Base-by-base conservation (phyloP, 2,113 vertebrate species). In the Glaucomys volans region DNA sequence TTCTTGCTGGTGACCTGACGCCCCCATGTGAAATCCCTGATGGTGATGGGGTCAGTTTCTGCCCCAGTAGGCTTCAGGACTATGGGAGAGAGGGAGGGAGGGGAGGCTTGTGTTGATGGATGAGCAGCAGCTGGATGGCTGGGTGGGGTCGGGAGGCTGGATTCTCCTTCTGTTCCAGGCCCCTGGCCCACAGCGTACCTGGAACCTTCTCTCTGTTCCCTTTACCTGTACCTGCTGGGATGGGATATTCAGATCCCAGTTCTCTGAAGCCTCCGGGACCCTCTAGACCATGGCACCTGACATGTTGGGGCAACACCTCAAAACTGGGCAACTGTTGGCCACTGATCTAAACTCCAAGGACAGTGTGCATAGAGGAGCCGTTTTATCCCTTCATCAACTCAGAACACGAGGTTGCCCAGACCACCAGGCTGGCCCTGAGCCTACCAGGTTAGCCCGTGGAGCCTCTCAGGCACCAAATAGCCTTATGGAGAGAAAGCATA, bases 151-250 rank as follows among this genome's bases (percentile, higher is more conserved):
- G 47, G 16, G 74, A 24, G 54, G 8, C 13, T 30, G 24, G 37
- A 44, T 12, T 12, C 72, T 26, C 3, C 4, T 7, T 69, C 64
- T 62, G 24, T 30, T 17, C 30, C 0, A 20, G 22, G n/a, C 42
- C 84, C 20, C 57, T 28, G 40, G 44, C 69, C 35, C 2, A 8
- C 1, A 5, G 37, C 2, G 1, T 3, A 28, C 17, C 66, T 1
- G 1, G 50, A 12, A 32, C 3, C 2, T 30, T 24, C 76, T 44
- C 0, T 2, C n/a, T 5, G n/a, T n/a, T 87, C 12, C 18, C 24
- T 44, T 37, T 11, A 44, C 35, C 17, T 17, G 37, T 5, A n/a
- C 66, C 47, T 57, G 72, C 22, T 20, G 0, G 0, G 35, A 8
- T 1, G 66, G 40, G 17, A 28, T 54, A 28, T 91, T 76, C 59